Conservation (phyloP, 2,888 invertebrate species). For the Macrophya alboannulata region DNA sequence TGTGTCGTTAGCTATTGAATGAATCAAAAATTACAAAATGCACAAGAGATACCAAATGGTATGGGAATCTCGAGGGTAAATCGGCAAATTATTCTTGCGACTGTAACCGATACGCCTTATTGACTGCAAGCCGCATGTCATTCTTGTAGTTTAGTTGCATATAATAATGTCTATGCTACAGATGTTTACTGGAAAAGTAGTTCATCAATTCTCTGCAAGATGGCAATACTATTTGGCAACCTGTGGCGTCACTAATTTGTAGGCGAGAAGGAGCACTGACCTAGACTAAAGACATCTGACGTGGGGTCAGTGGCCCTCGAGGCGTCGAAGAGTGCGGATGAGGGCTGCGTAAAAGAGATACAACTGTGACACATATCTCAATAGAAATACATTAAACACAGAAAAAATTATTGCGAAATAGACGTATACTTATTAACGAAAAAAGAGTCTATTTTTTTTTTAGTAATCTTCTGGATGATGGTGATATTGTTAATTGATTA, state of each 20-base stretch:
- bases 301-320: background rate
- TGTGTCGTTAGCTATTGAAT: too few species aligned
- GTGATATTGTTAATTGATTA: too few species aligned
- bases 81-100: background rate
- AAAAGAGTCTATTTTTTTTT: background rate
- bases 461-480: background rate
- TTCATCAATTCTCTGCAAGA: background rate
- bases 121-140: background rate
- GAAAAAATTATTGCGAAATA: background rate
- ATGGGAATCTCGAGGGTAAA: background rate
- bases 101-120: background rate
- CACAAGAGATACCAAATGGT: too few species aligned
- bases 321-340: background rate
- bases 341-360: background rate
- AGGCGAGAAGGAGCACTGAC: background rate
- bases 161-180: background rate
- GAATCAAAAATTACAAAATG: too few species aligned
- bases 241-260: background rate
- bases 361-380: background rate
- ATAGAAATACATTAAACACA: background rate
- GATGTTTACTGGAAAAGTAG: background rate
- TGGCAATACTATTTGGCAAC: background rate
- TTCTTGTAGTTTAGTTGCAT: background rate
- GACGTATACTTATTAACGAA: background rate
- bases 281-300: background rate